phyloP scores from a whole-genome alignment of 1,140 invertebrate genomes.

The Drosophila tristis region DNA sequence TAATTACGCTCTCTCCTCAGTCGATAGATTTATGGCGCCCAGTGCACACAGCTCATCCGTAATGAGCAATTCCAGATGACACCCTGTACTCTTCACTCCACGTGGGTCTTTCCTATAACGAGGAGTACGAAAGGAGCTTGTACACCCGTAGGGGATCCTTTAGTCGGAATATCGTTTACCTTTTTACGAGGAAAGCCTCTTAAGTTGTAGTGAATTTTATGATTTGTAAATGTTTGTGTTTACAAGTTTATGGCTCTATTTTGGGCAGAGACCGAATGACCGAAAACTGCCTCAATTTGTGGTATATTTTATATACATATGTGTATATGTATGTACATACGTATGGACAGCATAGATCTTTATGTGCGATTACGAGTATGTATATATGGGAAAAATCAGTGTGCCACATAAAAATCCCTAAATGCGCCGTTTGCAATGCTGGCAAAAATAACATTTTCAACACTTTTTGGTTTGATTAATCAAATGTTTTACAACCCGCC shows the following conservation, averaged over 20 bases:
- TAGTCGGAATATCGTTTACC: not conserved
- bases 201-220: slow-evolving; percentile 56
- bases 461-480: slow-evolving; percentile 79
- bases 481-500: slow-evolving; percentile 49
- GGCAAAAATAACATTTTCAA: slow-evolving; percentile 80
- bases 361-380: slow-evolving; percentile 22
- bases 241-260: slow-evolving; percentile 74
- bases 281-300: slow-evolving; percentile 64
- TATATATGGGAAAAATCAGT: slow-evolving; percentile 55
- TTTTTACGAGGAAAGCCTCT: slow-evolving; percentile 22
- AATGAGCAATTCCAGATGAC: slow-evolving; percentile 41
- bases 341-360: not conserved
- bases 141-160: not conserved
- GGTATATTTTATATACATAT: slow-evolving; percentile 42
- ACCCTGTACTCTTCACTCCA: not conserved
- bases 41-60: slow-evolving; percentile 37
- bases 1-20: slow-evolving; percentile 28
- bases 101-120: not conserved
- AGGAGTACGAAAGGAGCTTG: too few relatives aligned
- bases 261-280: slow-evolving; percentile 18
- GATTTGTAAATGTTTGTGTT: slow-evolving; percentile 76
- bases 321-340: not conserved
- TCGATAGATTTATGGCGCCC: slow-evolving; percentile 34
- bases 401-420: slow-evolving; percentile 70
- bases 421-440: slow-evolving; percentile 74